Evolutionary conservation across 2,888 invertebrate species (phyloP).

Genomic region (Caenorhabditis wallacei): DNA sequence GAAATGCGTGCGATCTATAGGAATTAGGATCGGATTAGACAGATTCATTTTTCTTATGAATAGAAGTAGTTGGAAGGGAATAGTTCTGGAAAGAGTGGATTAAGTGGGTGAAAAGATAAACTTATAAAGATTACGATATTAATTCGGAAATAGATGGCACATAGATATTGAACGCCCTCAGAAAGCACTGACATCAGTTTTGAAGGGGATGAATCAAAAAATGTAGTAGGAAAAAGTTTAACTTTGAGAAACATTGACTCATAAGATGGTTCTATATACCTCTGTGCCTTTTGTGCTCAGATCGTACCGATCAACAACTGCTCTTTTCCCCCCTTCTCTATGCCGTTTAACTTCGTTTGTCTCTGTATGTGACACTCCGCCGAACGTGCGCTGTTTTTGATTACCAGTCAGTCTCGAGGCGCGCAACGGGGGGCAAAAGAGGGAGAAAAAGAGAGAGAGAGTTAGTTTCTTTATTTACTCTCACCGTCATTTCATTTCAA

Average conservation of each 20-base stretch:
- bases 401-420: slow-evolving; percentile 47
- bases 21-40: slow-evolving; percentile 1
- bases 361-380: slow-evolving; percentile 47
- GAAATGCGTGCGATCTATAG: slow-evolving; percentile 4
- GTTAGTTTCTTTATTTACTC: slow-evolving; percentile 56
- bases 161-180: background rate
- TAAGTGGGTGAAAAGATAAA: slow-evolving; percentile 20
- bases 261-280: slow-evolving; percentile 18
- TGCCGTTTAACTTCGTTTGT: background rate
- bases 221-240: background rate
- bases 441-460: slow-evolving; percentile 7
- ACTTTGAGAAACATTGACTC: slow-evolving; percentile 26
- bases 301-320: slow-evolving; percentile 39
- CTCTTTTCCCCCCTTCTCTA: background rate
- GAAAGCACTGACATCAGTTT: background rate
- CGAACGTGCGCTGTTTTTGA: slow-evolving; percentile 54
- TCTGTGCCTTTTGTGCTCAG: slow-evolving; percentile 40
- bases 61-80: slow-evolving; percentile 12
- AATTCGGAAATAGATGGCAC: background rate
- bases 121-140: background rate
- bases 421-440: slow-evolving; percentile 10
- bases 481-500: slow-evolving; percentile 50
- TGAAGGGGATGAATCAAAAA: background rate
- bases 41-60: slow-evolving; percentile 12
- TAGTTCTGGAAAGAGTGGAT: slow-evolving; percentile 19